These are phyloP conservation scores for Etia nguti DNA, from an alignment of 2,113 vertebrate species.

Conservation along the genomic window DNA sequence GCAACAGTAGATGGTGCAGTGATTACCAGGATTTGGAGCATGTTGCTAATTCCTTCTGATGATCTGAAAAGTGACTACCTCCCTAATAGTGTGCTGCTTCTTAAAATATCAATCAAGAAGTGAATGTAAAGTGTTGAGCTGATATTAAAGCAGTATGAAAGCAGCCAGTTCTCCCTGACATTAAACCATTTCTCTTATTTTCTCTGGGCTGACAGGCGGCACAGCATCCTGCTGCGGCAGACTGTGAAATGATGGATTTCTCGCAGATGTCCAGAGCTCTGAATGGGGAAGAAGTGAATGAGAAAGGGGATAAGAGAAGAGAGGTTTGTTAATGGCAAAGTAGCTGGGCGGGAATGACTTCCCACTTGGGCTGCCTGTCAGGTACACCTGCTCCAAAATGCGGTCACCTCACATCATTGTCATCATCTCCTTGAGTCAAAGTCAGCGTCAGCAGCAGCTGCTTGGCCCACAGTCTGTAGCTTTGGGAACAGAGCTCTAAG, in stretches of 20 bases:
- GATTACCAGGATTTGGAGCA: background rate
- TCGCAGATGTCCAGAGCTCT: conserved; percentile 44
- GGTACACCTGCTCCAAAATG: conserved; percentile 59
- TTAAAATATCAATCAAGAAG: background rate
- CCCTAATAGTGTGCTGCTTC: background rate
- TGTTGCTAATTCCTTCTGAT: background rate
- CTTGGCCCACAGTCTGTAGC: conserved; percentile 4
- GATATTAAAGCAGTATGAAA: background rate
- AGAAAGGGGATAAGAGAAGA: background rate
- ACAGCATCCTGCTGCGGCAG: conserved; percentile 34
- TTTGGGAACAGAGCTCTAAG: background rate
- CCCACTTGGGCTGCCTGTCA: conserved; percentile 53
- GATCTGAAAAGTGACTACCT: background rate
- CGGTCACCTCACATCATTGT: conserved; percentile 9
- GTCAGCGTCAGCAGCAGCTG: conserved; percentile 61
- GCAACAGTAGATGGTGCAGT: background rate
- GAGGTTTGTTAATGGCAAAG: conserved; percentile 14
- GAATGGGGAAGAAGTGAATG: background rate
- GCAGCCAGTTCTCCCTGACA: background rate
- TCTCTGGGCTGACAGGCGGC: conserved; percentile 18
- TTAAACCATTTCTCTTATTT: background rate
- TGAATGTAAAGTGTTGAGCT: background rate
- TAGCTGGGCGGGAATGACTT: background rate
- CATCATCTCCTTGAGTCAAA: conserved; percentile 64
- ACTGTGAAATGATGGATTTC: conserved; percentile 55